These are phyloP conservation scores for Xenopus laevis DNA, from an alignment of 2,113 vertebrate genomes.

Conservation along the genomic window DNA sequence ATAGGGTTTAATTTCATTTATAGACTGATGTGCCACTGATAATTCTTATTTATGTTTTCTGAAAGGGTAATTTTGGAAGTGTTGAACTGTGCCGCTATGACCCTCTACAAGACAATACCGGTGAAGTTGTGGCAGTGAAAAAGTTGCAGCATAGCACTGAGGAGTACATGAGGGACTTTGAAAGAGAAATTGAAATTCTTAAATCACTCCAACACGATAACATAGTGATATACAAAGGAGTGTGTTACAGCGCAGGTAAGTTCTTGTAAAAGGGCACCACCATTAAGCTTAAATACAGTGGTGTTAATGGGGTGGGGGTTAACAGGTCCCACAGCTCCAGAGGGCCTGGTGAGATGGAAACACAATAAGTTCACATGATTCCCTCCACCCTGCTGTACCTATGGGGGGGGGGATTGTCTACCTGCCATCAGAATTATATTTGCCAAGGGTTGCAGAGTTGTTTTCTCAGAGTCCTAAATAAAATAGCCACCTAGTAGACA, in stretches of 20 bases:
- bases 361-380: no score
- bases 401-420: no score
- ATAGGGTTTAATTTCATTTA: no score
- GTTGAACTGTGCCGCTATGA: conserved; percentile 98
- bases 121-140: conserved; percentile 95
- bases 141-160: conserved; percentile 94
- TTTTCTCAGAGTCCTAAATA: no score
- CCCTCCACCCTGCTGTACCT: no score
- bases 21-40: not conserved
- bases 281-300: no score
- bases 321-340: no score
- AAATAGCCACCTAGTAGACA: no score
- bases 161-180: conserved; percentile 90
- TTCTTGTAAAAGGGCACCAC: not conserved
- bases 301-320: no score
- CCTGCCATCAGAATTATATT: no score
- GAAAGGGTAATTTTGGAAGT: conserved; percentile 94
- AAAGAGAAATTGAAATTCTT: conserved; percentile 95
- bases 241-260: conserved; percentile 93
- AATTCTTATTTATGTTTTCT: not conserved
- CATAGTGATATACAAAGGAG: conserved; percentile 96
- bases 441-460: no score
- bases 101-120: conserved; percentile 91
- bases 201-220: conserved; percentile 96
- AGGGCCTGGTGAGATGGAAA: no score